Conservation (phyloP, 2,113 vertebrate species). For the Mola mola region DNA sequence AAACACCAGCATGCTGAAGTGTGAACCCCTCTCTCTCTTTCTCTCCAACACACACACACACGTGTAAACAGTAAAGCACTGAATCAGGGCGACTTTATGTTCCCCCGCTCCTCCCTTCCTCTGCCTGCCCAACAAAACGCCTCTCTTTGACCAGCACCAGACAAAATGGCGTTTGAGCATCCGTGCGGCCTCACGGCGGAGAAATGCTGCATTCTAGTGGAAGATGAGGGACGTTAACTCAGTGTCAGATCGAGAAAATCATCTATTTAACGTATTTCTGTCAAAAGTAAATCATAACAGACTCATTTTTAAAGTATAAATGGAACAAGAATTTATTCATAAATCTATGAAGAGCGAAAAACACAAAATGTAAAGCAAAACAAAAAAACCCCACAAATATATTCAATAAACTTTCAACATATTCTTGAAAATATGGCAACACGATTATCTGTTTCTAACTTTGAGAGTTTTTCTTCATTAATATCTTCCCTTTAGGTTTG, state of each 20-base stretch:
- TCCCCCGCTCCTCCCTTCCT: slow-evolving; percentile 45
- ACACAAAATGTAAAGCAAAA: not conserved
- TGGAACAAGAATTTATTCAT: slow-evolving; percentile 36
- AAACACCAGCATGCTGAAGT: slow-evolving; percentile 9
- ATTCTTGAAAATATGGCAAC: not conserved
- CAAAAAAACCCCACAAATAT: slow-evolving; percentile 21
- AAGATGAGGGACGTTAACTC: slow-evolving; percentile 19
- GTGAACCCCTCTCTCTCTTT: slow-evolving; percentile 12
- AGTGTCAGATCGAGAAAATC: not conserved
- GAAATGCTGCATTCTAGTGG: slow-evolving; percentile 79
- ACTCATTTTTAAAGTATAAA: no score
- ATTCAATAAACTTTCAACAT: not conserved
- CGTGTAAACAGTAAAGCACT: slow-evolving; percentile 8
- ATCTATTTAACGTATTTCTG: no score
- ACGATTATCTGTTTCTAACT: slow-evolving; percentile 14
- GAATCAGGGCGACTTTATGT: slow-evolving; percentile 48
- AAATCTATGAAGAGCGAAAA: slow-evolving; percentile 14
- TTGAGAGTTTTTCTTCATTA: slow-evolving; percentile 66
- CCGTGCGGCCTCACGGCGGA: not conserved
- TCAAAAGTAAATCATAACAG: no score
- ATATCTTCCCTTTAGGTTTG: slow-evolving; percentile 83
- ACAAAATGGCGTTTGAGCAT: slow-evolving; percentile 73
- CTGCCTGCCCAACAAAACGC: slow-evolving; percentile 18
- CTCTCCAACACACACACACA: no score
- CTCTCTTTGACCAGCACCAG: slow-evolving; percentile 21